Evolutionary conservation across 2,888 invertebrate species (phyloP), one percentile per base, ranked within the genome.

Genomic region (Lobophora halterata): DNA sequence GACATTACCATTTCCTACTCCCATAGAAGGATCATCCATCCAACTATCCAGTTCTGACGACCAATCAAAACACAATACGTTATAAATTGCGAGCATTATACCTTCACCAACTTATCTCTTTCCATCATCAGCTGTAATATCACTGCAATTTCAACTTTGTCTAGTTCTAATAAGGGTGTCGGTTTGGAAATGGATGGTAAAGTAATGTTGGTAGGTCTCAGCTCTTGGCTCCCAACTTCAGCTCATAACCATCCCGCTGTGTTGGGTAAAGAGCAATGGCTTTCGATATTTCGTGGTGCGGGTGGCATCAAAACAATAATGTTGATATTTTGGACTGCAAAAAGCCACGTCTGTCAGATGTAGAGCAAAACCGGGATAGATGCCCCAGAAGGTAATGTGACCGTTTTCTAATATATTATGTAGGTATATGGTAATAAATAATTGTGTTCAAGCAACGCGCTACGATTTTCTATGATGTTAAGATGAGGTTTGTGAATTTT

Each of bases 1-100:
- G 70, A 73, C 79, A 82, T 80, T 79, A 79, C 79, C 78, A 77
- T 81, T 79, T 79, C 74, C 76, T 71, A 59, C 60, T 72, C 59
- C 62, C 79, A 71, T 77, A 71, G 58, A 64, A 65, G 54, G 58
- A 58, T 61, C 71, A 79, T 79, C 71, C 71, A 69, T 78, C 69
- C 64, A 74, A 76, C 81, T 75, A 77, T 73, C 69, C 44, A 46
- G 38, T 68, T 70, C 79, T 67, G 71, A 56, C 61, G 65, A 50
- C 49, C 79, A 79, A 86, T 87, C 86, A 85, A 82, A 85, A 78
- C 74, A 87, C 86, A 87, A 87, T 86, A 82, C 81, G 73, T 82
- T 83, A 85, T 83, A 77, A 79, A 87, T 85, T 65, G 74, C 68
- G 55, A 47, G 46, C 49, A 50, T 48, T 52, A 46, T 50, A 46